phyloP scores from a whole-genome alignment of 2,113 vertebrate genomes.

The Felis chaus region DNA sequence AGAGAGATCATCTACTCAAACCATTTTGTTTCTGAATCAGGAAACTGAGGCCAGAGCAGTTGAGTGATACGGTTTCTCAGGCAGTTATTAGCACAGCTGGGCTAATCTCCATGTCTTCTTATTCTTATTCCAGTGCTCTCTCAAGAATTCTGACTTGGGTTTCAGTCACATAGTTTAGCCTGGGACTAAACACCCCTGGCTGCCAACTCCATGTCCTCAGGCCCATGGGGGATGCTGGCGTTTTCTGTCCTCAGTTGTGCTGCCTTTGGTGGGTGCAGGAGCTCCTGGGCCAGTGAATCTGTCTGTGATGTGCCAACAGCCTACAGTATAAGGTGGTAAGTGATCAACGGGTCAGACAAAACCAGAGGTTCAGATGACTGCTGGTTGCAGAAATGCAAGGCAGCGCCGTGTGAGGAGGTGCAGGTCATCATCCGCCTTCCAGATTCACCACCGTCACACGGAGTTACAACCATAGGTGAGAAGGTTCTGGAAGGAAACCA shows the following conservation, averaged over 20 bases:
- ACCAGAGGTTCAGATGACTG: background rate
- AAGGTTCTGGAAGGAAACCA: background rate
- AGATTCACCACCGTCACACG: background rate
- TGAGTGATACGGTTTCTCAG: background rate
- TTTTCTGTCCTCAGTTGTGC: background rate
- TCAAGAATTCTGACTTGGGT: background rate
- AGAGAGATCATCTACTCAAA: background rate
- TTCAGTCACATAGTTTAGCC: background rate
- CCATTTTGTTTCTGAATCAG: background rate
- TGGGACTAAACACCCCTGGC: background rate
- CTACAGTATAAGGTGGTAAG: background rate
- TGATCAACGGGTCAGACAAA: background rate
- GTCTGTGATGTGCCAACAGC: background rate
- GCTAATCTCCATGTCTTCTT: background rate
- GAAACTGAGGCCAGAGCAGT: background rate
- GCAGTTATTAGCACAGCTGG: background rate
- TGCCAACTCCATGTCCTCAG: background rate
- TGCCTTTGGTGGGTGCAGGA: background rate
- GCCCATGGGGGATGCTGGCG: background rate
- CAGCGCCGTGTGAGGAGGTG: background rate
- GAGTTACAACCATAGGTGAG: background rate
- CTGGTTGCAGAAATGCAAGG: background rate
- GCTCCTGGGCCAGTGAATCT: background rate
- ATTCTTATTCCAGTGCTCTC: background rate
- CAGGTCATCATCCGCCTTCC: background rate